These are phyloP conservation scores for Sarcophaga carnaria DNA, from an alignment of 2,888 invertebrate species.

Conservation along the genomic window DNA sequence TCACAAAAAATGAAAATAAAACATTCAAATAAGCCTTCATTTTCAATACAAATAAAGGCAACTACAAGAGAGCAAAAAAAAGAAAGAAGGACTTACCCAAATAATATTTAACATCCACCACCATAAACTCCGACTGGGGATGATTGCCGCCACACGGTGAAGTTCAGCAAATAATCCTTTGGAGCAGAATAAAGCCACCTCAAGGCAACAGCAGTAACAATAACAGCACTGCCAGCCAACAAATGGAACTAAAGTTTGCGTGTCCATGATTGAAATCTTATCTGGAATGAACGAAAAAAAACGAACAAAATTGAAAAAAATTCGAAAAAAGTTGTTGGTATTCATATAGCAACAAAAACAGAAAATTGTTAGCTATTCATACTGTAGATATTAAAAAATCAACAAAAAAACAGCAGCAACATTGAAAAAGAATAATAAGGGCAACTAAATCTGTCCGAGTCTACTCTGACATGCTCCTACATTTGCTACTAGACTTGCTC, in stretches of 20 bases:
- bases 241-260: slow-evolving; percentile 65
- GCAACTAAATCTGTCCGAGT: neutral
- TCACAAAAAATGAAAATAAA: slow-evolving; percentile 13
- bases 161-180: slow-evolving; percentile 45
- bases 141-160: neutral
- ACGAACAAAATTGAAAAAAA: slow-evolving; percentile 26
- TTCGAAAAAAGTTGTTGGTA: slow-evolving; percentile 7
- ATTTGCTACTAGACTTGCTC: no score
- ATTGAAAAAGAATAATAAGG: neutral
- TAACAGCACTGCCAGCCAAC: no score
- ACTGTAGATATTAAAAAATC: slow-evolving; percentile 52
- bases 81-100: slow-evolving; percentile 57
- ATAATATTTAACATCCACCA: slow-evolving; percentile 17
- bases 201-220: slow-evolving; percentile 30
- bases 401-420: neutral
- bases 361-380: slow-evolving; percentile 66
- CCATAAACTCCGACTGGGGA: neutral
- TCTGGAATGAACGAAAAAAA: slow-evolving; percentile 53
- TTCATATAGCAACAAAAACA: slow-evolving; percentile 41
- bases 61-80: neutral
- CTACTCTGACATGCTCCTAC: no score
- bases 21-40: neutral
- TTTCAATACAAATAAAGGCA: slow-evolving; percentile 1
- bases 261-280: slow-evolving; percentile 71
- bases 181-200: slow-evolving; percentile 24